Conservation (phyloP, 1,140 invertebrate species). For the Pseudachorutes palmiensis region DNA sequence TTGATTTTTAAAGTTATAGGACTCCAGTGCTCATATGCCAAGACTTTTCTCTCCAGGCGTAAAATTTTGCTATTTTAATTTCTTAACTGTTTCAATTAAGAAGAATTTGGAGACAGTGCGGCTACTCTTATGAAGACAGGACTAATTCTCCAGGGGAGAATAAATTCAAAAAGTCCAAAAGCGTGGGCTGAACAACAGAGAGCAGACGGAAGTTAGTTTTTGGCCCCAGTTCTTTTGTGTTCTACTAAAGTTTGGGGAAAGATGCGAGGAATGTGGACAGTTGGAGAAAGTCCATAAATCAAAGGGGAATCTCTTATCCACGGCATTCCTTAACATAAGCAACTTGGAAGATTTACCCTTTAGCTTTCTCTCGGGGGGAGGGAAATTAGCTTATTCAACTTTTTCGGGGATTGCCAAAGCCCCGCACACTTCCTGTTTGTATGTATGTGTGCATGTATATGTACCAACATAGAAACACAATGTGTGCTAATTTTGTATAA, state of each 20-base stretch:
- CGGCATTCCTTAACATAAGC: background rate
- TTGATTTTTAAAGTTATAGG: no score
- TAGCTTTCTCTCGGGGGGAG: background rate
- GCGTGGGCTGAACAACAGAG: background rate
- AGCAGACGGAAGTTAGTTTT: background rate
- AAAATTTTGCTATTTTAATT: no score
- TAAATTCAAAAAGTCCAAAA: background rate
- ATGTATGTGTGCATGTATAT: background rate
- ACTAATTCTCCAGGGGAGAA: background rate
- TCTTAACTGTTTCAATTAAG: background rate
- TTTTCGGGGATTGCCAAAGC: background rate
- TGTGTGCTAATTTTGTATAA: no score
- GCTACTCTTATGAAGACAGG: background rate
- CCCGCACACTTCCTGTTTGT: background rate
- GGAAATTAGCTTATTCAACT: background rate
- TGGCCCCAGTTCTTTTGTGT: no score
- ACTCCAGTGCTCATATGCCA: no score
- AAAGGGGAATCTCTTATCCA: background rate
- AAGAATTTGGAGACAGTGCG: background rate
- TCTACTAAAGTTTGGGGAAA: background rate
- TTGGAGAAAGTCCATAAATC: slow-evolving; percentile 4
- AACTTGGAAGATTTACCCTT: background rate
- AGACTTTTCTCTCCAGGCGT: no score
- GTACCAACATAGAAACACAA: background rate
- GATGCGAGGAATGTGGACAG: background rate